Base-by-base conservation (phyloP, 64 coral and sea anemone genomes). In the Montipora foliosa region DNA sequence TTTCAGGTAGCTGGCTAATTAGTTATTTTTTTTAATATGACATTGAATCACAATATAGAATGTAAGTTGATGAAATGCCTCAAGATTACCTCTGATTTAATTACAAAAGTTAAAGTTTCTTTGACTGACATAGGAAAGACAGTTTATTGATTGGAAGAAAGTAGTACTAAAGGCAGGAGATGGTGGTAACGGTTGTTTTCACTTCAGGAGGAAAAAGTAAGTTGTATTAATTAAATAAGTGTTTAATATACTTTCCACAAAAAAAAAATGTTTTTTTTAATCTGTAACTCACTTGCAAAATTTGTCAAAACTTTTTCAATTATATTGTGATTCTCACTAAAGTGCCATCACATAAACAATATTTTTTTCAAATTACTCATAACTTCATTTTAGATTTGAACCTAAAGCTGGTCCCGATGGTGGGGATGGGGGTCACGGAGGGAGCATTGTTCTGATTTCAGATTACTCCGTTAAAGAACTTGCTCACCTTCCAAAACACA, bases 141-240 rank as follows among this genome's bases (percentile, higher is more conserved):
- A 99, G 68, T 99, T 99, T 87, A 96, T 96, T 90, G 98, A 99
- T 48, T 99, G 98, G 98, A 94, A 94, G 51, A 96, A 96, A 87
- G 94, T 99, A 48, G 48, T 99, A 13, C 24, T 99, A 29, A 99
- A 99, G 47, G 95, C 98, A 75, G 98, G 98, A 25, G 70, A 90
- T 92, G 98, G 98, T 76, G 98, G 98, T 6, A 79, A 99, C 83
- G 98, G 98, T 1, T 88, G 51, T 90, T 55, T 79, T 19, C 98
- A 99, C 61, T 94, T 96, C 17, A 91, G 81, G 79, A 94, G 98
- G 89, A 90, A 84, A 77, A 96, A 94, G 98, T 99, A 89, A n/a
- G 84, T 88, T 37, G 37, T 37, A 37, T 37, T 37, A 37, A 37
- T 37, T 37, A 37, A 37, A 37, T 37, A 37, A 37, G 37, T 37